Evolutionary conservation across 1,140 invertebrate species (phyloP), one percentile per base, ranked within the genome.

Genomic region (Asobara japonica): DNA sequence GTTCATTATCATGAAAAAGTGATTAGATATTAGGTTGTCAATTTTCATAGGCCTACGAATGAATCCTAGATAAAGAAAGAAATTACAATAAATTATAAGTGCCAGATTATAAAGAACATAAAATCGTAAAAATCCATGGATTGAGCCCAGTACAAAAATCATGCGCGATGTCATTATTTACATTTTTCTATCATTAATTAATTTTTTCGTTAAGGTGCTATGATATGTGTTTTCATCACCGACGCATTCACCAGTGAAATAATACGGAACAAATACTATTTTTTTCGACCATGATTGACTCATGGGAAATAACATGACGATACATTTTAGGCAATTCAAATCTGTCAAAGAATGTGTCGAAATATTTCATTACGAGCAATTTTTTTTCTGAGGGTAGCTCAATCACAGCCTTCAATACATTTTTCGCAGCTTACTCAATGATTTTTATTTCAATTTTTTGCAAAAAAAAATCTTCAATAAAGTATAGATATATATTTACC

Each of bases 1-100:
- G 41, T 45, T 56, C 51, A 27, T 56, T 25, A 73, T 29, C 38
- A 31, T 72, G 62, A 48, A 29, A 18, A 68, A 72, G 62, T 60
- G 16, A 41, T 66, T 18, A 48, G 22, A 65, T 16, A 29, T 33
- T 72, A 62, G 30, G 27, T 69, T 65, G 72, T 73, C 65, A 65
- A 67, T 68, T 68, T 65, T 68, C 71, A 69, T 73, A 73, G 65
- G 72, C 65, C 66, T 69, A 62, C 16, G n/a, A 30, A 62, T 30
- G 29, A 62, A 16, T 29, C 22, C 60, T 30, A 29, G n/a, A 68
- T 16, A 27, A 20, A 41, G 48, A 61, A 36, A 51, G 30, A 51
- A 60, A 29, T 56, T 61, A 70, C 60, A 18, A 62, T 70, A 70
- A 70, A 38, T 62, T 33, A n/a, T n/a, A 70, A 70, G 56, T 70